Percentiles rank a stretch among this genome's conserved stretches.
Evolutionary conservation across 92 coral and sea anemone species (phyloP).

Genomic region (Siderastrea siderea): DNA sequence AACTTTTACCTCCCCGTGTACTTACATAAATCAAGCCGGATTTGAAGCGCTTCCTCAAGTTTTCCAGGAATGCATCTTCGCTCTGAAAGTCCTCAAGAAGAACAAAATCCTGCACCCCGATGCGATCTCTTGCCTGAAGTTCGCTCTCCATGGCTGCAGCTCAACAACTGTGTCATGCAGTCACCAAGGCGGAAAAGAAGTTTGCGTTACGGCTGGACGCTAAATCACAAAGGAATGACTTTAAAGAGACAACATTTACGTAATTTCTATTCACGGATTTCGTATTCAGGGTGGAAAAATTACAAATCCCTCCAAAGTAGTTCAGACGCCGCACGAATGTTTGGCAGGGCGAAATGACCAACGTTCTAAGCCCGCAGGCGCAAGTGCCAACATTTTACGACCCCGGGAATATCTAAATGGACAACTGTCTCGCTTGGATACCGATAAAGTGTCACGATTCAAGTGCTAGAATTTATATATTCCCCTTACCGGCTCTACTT

Average conservation of each 20-base stretch:
- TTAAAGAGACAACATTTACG: not conserved
- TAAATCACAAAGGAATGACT: conserved; percentile 16
- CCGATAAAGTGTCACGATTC: not conserved
- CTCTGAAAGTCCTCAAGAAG: conserved; percentile 94
- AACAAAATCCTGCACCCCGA: conserved; percentile 98
- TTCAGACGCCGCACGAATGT: not conserved
- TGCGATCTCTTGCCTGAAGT: conserved; percentile 92
- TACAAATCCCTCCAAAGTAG: not conserved
- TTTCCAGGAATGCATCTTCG: conserved; percentile 95
- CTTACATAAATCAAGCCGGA: conserved; percentile 96
- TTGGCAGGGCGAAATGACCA: not conserved
- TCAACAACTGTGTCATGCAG: conserved; percentile 16
- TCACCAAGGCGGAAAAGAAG: not conserved
- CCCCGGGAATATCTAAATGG: not conserved
- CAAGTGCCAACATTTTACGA: not conserved
- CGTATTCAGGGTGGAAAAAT: not conserved
- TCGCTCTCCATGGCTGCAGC: conserved; percentile 87
- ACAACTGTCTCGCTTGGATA: not conserved
- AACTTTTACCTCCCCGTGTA: conserved; percentile 1
- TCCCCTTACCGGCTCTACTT: conserved; percentile 20
- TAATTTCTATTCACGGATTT: not conserved
- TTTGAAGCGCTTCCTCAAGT: conserved; percentile 93
- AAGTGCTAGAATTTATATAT: not conserved
- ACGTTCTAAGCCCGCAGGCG: conserved; percentile 1
- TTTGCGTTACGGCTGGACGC: conserved; percentile 13